A percentile compares a stretch with the other conserved stretches of the same genome.
Evolutionary conservation across 1,140 invertebrate species (phyloP).

Genomic region (Cardiocondyla obscurior): DNA sequence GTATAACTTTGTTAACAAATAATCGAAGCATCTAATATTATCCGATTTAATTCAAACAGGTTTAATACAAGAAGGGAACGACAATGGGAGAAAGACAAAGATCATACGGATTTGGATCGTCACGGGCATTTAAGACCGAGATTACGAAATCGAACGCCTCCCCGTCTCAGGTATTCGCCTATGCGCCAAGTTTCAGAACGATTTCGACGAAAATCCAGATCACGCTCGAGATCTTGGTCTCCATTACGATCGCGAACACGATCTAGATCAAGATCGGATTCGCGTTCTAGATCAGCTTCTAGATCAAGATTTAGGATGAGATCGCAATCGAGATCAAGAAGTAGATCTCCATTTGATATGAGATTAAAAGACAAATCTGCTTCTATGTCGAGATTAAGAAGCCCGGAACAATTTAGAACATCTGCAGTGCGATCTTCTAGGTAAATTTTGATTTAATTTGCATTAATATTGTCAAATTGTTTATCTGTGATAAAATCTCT

Average conservation of each 20-base stretch:
- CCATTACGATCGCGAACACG: constrained; percentile 60
- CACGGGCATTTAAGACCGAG: constrained; percentile 50
- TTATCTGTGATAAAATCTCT: not conserved
- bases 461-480: not conserved
- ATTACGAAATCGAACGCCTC: constrained; percentile 59
- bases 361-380: constrained; percentile 68
- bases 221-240: constrained; percentile 66
- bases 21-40: not conserved
- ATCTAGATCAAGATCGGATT: constrained; percentile 59
- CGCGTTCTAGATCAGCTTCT: constrained; percentile 70
- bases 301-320: constrained; percentile 62
- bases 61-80: constrained; percentile 63
- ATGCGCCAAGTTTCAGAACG: constrained; percentile 42
- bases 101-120: constrained; percentile 70
- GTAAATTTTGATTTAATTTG: constrained; percentile 51
- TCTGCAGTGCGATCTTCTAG: constrained; percentile 69
- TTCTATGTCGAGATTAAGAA: constrained; percentile 67
- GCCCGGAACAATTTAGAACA: constrained; percentile 63
- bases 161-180: constrained; percentile 56
- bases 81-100: constrained; percentile 71
- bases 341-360: constrained; percentile 63
- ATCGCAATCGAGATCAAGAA: constrained; percentile 71
- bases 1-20: not conserved
- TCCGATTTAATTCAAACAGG: constrained; percentile 51
- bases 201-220: constrained; percentile 64